Percentiles rank a stretch among this genome's conserved stretches.
Conservation (phyloP, 2,113 vertebrate species). For the Phalacrocorax carbo region DNA sequence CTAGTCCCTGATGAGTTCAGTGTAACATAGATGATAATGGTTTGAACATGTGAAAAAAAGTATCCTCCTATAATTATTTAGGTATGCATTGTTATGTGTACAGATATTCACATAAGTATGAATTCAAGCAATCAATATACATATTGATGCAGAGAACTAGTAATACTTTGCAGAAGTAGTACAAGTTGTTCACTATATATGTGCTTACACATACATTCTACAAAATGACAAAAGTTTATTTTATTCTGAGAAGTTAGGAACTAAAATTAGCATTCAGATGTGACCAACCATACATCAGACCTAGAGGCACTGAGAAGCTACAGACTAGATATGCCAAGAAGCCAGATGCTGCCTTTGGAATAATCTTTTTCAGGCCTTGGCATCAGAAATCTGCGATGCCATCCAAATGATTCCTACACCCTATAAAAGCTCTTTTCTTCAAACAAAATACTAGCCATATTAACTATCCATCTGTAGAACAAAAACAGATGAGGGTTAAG, state of each 20-base stretch:
- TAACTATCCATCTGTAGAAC: background rate
- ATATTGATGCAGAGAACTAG: background rate
- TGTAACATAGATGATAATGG: background rate
- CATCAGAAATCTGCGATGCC: slow-evolving; percentile 31
- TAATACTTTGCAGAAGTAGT: background rate
- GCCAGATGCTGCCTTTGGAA: slow-evolving; percentile 75
- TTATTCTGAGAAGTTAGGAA: slow-evolving; percentile 34
- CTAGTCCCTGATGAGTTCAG: background rate
- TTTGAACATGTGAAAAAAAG: background rate
- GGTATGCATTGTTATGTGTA: background rate
- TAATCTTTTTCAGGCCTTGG: slow-evolving; percentile 60
- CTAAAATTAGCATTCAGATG: slow-evolving; percentile 49
- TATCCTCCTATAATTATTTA: background rate
- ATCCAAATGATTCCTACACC: slow-evolving; percentile 60
- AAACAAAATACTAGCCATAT: background rate
- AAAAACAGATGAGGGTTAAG: background rate
- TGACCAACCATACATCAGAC: slow-evolving; percentile 33
- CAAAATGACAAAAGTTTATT: slow-evolving; percentile 31
- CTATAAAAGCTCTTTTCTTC: slow-evolving; percentile 45
- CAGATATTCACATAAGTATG: background rate
- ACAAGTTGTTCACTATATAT: background rate
- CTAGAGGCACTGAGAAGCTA: slow-evolving; percentile 51
- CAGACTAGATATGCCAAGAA: slow-evolving; percentile 66
- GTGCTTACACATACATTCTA: background rate
- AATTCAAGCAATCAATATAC: background rate